These are phyloP conservation scores for Ecliptopera silaceata DNA, from an alignment of 2,888 invertebrate genomes.

Conservation along the genomic window DNA sequence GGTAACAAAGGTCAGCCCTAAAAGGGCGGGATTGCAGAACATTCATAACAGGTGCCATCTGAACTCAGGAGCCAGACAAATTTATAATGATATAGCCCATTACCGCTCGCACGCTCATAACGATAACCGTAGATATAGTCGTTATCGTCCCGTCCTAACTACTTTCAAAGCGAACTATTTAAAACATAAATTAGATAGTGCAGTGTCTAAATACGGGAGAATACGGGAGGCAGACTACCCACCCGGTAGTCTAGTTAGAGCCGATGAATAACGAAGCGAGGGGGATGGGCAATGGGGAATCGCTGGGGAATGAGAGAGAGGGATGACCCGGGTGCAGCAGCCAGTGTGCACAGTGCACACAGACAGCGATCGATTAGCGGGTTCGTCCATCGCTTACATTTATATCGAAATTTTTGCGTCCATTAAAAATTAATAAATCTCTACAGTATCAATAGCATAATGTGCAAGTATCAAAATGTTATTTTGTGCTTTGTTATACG, in stretches of 20 bases:
- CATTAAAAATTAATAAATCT: slow-evolving; percentile 64
- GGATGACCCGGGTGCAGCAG: slow-evolving; percentile 64
- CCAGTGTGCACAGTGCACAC: slow-evolving; percentile 70
- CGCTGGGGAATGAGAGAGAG: slow-evolving; percentile 62
- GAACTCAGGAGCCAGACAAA: slow-evolving; percentile 64
- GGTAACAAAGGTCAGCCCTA: slow-evolving; percentile 47
- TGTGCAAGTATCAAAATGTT: slow-evolving; percentile 44
- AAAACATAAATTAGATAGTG: slow-evolving; percentile 81
- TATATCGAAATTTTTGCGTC: slow-evolving; percentile 71
- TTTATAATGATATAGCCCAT: slow-evolving; percentile 74
- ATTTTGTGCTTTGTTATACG: slow-evolving; percentile 34
- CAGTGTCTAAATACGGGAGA: slow-evolving; percentile 79
- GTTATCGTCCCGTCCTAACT: slow-evolving; percentile 60
- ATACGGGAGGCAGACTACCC: slow-evolving; percentile 71
- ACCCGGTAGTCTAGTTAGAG: slow-evolving; percentile 72
- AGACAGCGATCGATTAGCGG: slow-evolving; percentile 80
- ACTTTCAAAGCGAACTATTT: slow-evolving; percentile 72
- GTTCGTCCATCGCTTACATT: slow-evolving; percentile 63
- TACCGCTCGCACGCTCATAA: slow-evolving; percentile 63
- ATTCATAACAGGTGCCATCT: slow-evolving; percentile 57
- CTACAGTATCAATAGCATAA: slow-evolving; percentile 54
- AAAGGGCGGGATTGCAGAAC: slow-evolving; percentile 59
- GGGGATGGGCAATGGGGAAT: slow-evolving; percentile 65
- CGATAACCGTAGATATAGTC: slow-evolving; percentile 70
- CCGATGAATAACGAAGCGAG: slow-evolving; percentile 76